Base-by-base conservation (phyloP, 23 tunicate species). In the Ciona savignyi region DNA sequence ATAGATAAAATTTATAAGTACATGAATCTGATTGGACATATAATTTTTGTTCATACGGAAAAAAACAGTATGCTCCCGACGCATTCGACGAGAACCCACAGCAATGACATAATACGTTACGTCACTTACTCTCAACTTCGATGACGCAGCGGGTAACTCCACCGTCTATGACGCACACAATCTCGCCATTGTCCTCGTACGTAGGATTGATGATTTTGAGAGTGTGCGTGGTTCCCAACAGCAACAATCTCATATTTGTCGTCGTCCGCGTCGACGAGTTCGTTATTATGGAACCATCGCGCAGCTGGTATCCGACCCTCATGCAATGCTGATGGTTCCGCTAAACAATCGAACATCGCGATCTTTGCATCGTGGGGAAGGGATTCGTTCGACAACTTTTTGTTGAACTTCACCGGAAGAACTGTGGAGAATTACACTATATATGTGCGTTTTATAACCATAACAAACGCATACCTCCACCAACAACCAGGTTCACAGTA, bases 211-310 rank as follows among this genome's bases (percentile, higher is more conserved):
- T 25, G 11, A 89, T 83, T 89, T 88, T 88, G 6, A 92, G 77
- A n/a, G 71, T 62, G 24, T 82, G 87, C 27, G 27, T 62, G 69
- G n/a, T 76, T 84, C 60, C 92, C 98, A 64, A 63, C 83, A 19
- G 83, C 78, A 1, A 85, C 77, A 22, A 92, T 71, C 68, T 92
- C 98, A 72, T 79, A 80, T 78, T 75, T 80, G 1, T 92, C 98
- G 68, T 92, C 90, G 22, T 74, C 89, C 25, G 71, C 62, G 35
- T 92, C 98, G 34, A 92, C 34, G 1, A 82, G 65, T 60, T 92
- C 98, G 15, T 74, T 86, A 65, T 77, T 77, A 65, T 84, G 91
- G 70, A 78, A 92, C 97, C 97, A 88, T 71, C 26, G 20, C 19
- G 75, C 60, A 48, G 96, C 33, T 32, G 83, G 76, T 34, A 64